These are phyloP conservation scores for Salminus brasiliensis DNA, from an alignment of 2,113 vertebrate species.

Conservation along the genomic window DNA sequence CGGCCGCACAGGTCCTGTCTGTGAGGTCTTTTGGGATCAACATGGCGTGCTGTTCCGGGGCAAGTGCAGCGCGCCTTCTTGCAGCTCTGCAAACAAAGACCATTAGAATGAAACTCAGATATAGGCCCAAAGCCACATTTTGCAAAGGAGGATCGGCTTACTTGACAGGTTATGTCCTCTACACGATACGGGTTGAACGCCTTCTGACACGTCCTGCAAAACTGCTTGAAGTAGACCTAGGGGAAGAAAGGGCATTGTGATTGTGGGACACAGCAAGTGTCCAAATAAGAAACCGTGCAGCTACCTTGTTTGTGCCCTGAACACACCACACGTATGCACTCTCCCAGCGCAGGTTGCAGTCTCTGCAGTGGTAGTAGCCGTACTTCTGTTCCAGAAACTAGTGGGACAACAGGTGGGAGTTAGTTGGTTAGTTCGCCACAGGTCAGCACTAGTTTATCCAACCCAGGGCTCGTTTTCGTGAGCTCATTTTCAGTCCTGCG, in stretches of 20 bases:
- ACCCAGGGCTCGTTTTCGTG: not conserved
- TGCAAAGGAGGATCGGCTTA: slow-evolving; percentile 64
- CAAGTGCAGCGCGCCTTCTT: slow-evolving; percentile 91
- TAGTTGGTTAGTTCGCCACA: not conserved
- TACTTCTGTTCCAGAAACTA: slow-evolving; percentile 98
- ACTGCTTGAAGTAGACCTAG: slow-evolving; percentile 97
- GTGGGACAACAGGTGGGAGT: not conserved
- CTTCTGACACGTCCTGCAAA: slow-evolving; percentile 92
- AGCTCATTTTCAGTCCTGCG: no score
- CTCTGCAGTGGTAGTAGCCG: slow-evolving; percentile 95
- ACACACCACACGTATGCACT: slow-evolving; percentile 98
- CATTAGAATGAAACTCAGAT: no score
- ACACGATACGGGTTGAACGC: slow-evolving; percentile 95
- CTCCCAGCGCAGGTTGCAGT: slow-evolving; percentile 95
- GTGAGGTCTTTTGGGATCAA: slow-evolving; percentile 94
- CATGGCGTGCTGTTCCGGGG: slow-evolving; percentile 86
- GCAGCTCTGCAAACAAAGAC: slow-evolving; percentile 78
- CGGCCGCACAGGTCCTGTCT: slow-evolving; percentile 95
- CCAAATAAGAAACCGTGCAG: no score
- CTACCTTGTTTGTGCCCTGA: slow-evolving; percentile 94
- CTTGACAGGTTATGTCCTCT: slow-evolving; percentile 93
- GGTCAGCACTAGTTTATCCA: not conserved
- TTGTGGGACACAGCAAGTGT: no score
- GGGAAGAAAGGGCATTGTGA: not conserved
- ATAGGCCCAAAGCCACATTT: not conserved